Percentiles rank a stretch among this genome's conserved stretches.
Evolutionary conservation across 2,888 invertebrate genomes (phyloP).

Genomic region (Tachystola acroxantha): DNA sequence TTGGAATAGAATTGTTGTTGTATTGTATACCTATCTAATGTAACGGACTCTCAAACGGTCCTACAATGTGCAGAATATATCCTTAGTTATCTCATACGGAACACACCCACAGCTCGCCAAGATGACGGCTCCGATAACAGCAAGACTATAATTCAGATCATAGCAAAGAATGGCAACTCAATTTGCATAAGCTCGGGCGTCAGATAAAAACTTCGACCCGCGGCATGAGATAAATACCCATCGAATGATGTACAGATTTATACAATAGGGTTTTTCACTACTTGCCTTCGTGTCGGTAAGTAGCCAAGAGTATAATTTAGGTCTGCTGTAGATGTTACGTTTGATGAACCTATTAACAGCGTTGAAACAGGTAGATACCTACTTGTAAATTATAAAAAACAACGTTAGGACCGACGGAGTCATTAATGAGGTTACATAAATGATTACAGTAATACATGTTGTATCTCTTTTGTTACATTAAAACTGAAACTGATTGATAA

Average conservation of each 20-base stretch:
- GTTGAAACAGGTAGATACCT: too few relatives aligned
- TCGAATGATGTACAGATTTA: neutral
- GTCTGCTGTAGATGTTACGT: neutral
- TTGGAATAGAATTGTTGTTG: constrained; percentile 1
- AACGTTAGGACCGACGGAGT: too few relatives aligned
- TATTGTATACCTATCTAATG: neutral
- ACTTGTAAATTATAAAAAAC: too few relatives aligned
- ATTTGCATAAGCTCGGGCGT: constrained; percentile 24
- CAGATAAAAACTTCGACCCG: constrained; percentile 16
- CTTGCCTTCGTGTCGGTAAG: too few relatives aligned
- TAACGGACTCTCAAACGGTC: constrained; percentile 4
- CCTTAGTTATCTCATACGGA: constrained; percentile 2
- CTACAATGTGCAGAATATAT: constrained; percentile 3
- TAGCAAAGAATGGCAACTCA: constrained; percentile 24
- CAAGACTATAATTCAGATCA: constrained; percentile 23
- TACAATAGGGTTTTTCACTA: neutral
- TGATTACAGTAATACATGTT: too few relatives aligned
- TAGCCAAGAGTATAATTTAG: too few relatives aligned
- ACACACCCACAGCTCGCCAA: constrained; percentile 2
- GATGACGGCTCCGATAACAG: constrained; percentile 18
- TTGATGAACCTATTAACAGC: too few relatives aligned
- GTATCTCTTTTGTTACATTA: too few relatives aligned
- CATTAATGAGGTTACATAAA: too few relatives aligned
- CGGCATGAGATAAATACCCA: constrained; percentile 2
- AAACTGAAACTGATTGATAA: too few relatives aligned